phyloP scores from a whole-genome alignment of 2,888 invertebrate species.

The Antheraea yamamai region DNA sequence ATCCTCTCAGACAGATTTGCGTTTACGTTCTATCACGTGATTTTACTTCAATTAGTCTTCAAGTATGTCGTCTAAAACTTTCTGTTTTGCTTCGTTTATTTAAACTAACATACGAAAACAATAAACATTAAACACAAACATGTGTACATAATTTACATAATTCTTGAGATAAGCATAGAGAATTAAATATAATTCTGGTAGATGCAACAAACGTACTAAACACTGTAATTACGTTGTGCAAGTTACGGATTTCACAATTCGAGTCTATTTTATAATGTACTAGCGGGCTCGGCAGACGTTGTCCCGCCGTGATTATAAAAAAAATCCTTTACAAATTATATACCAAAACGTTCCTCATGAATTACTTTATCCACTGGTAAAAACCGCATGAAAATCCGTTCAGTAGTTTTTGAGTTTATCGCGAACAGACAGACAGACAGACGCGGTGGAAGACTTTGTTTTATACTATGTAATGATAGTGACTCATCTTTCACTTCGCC shows the following conservation, averaged over 20 bases:
- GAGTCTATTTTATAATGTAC: not conserved
- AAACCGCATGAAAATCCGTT: no score
- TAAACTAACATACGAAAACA: not conserved
- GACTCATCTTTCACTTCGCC: not conserved
- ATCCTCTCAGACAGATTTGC: not conserved
- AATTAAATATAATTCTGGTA: not conserved
- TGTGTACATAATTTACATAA: slow-evolving; percentile 7
- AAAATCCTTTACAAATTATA: no score
- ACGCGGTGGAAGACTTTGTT: no score
- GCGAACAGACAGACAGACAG: no score
- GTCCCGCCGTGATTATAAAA: no score
- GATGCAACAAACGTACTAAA: not conserved
- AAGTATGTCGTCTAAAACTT: not conserved
- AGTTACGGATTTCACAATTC: not conserved
- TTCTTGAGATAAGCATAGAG: not conserved
- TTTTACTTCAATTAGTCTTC: not conserved
- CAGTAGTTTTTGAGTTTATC: no score
- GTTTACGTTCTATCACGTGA: not conserved
- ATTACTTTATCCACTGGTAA: no score
- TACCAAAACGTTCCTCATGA: no score
- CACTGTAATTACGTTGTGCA: slow-evolving; percentile 3
- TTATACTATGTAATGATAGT: no score
- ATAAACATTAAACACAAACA: not conserved
- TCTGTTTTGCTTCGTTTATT: slow-evolving; percentile 6
- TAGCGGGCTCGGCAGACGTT: no score